Evolutionary conservation across 1,140 invertebrate species (phyloP).

Genomic region (Zaprionus davidi): DNA sequence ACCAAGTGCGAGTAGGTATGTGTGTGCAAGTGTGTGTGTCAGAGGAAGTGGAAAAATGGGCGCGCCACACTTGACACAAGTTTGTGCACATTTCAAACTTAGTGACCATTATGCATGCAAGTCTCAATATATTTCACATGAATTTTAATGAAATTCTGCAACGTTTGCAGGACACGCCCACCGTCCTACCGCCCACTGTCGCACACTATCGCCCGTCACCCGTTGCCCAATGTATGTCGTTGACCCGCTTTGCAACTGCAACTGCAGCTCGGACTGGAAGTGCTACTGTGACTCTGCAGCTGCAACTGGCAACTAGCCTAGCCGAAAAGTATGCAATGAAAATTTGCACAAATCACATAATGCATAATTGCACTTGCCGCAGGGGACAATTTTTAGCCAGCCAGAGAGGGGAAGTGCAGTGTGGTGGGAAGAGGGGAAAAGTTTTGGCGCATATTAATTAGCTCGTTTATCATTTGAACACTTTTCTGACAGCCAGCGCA

Average conservation of each 20-base stretch:
- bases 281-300: slow-evolving; percentile 12
- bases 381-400: slow-evolving; percentile 17
- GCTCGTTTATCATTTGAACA: slow-evolving; percentile 80
- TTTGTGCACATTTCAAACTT: slow-evolving; percentile 68
- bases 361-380: slow-evolving; percentile 69
- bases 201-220: background rate
- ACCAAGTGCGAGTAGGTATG: slow-evolving; percentile 26
- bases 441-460: slow-evolving; percentile 77
- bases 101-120: slow-evolving; percentile 82
- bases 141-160: slow-evolving; percentile 74
- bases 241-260: slow-evolving; percentile 46
- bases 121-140: slow-evolving; percentile 81
- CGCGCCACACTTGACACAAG: slow-evolving; percentile 59
- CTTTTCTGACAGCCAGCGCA: slow-evolving; percentile 67
- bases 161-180: slow-evolving; percentile 26
- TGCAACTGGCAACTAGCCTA: slow-evolving; percentile 10
- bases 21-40: background rate
- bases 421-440: slow-evolving; percentile 32
- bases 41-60: slow-evolving; percentile 19
- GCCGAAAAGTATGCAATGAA: slow-evolving; percentile 38
- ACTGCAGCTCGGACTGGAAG: slow-evolving; percentile 12
- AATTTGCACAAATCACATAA: slow-evolving; percentile 66
- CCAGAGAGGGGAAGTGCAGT: slow-evolving; percentile 14
- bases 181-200: background rate
- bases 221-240: slow-evolving; percentile 52